Evolutionary conservation across 1,140 invertebrate species (phyloP).

Genomic region (Colletes latitarsis): DNA sequence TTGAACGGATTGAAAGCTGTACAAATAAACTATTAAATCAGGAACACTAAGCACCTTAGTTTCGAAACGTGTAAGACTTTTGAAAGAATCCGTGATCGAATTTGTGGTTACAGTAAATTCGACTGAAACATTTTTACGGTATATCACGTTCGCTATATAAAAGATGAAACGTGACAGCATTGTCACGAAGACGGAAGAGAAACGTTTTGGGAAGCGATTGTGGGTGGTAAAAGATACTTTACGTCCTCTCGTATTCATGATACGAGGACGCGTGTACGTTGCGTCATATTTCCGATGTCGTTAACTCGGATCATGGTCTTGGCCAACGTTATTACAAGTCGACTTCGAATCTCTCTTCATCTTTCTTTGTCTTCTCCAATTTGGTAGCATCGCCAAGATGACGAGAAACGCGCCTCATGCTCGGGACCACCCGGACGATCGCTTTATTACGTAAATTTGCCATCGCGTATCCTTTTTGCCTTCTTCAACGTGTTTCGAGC

Average conservation of each 20-base stretch:
- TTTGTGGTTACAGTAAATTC: conserved; percentile 23
- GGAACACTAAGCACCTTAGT: no score
- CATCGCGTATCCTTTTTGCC: conserved; percentile 34
- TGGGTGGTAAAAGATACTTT: conserved; percentile 58
- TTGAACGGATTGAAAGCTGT: no score
- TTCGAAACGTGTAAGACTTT: neutral
- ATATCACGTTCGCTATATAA: conserved; percentile 29
- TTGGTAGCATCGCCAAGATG: conserved; percentile 55
- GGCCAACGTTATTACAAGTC: neutral
- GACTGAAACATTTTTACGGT: conserved; percentile 57
- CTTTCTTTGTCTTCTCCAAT: conserved; percentile 55
- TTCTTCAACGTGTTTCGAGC: neutral
- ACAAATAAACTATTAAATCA: no score
- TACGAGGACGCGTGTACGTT: conserved; percentile 45
- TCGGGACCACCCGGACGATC: conserved; percentile 62
- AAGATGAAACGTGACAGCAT: conserved; percentile 17
- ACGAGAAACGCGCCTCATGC: conserved; percentile 46
- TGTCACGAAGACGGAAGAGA: conserved; percentile 37
- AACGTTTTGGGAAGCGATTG: conserved; percentile 58
- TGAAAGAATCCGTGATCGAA: neutral
- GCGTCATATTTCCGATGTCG: conserved; percentile 58
- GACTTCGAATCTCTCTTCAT: conserved; percentile 12
- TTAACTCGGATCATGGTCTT: conserved; percentile 48
- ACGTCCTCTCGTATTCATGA: conserved; percentile 52
- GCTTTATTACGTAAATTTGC: conserved; percentile 65